Evolutionary conservation across 2,113 vertebrate species (phyloP), one percentile per base, ranked within the genome.

Genomic region (Eudorcas thomsonii): DNA sequence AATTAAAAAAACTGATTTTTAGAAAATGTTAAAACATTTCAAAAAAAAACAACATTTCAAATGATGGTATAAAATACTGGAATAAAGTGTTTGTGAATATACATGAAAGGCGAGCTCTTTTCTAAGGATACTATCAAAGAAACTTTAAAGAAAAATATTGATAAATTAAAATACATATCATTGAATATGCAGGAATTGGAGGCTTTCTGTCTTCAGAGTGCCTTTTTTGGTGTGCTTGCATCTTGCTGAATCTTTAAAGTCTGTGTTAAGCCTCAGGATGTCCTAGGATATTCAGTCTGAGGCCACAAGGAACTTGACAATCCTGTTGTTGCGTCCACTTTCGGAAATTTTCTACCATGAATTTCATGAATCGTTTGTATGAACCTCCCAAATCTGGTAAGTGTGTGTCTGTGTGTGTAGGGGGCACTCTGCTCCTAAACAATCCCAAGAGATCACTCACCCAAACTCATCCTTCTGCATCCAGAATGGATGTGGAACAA

Each of bases 1-100:
- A 86, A 45, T 95, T 71, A 96, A 94, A 96, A 5, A 50, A 87
- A 95, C 90, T 55, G 45, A 13, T 82, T 14, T 88, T 95, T 67
- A 25, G 17, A 52, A 96, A 94, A 60, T 91, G 88, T 84, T 93
- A 81, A 71, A 95, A 71, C 33, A 33, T 87, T 93, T 64, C 43
- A 95, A 48, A 39, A 39, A 39, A 39, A 39, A 39, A 39, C 36
- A 95, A 71, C 33, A 33, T 87, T 93, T 64, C 43, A 78, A 95
- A 48, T 45, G 60, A 85, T 64, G 16, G 11, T 59, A n/a, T 95
- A 57, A 95, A 88, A 88, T 71, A 67, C 26, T 50, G 43, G 30
- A 90, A 85, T 64, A 82, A 92, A 83, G 36, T 92, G 10, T 78
- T 71, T 15, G 54, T 62, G 62, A 59, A 78, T 55, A 10, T 81